phyloP scores from a whole-genome alignment of 2,113 vertebrate species.

The Rhagologus leucostigma region DNA sequence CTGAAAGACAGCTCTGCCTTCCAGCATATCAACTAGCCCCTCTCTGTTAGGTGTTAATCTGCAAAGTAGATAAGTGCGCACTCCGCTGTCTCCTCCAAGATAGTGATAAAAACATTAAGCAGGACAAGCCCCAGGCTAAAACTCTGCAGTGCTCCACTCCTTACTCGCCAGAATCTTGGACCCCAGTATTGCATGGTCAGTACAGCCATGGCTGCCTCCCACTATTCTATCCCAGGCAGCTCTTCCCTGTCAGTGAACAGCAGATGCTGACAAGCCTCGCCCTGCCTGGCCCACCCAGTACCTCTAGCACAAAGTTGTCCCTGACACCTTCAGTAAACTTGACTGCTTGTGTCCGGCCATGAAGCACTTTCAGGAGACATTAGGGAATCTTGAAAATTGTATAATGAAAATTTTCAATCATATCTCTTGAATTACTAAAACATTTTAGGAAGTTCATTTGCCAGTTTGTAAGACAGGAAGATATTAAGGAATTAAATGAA shows the following conservation, averaged over 20 bases:
- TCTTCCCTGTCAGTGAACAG: neutral
- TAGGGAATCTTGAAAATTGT: neutral
- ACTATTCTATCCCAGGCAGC: accelerated
- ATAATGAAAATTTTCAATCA: neutral
- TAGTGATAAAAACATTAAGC: neutral
- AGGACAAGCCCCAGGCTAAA: neutral
- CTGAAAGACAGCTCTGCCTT: neutral
- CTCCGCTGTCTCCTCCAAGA: neutral
- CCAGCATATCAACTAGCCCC: too few species aligned
- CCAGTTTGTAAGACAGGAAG: neutral
- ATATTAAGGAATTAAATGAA: neutral
- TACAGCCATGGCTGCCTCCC: neutral
- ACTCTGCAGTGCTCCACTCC: neutral
- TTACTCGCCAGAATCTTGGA: neutral
- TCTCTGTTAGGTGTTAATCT: neutral
- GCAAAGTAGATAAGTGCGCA: accelerated
- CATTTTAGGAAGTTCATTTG: neutral
- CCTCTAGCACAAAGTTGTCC: neutral
- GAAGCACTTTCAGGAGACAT: neutral
- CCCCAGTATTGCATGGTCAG: neutral
- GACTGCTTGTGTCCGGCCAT: neutral
- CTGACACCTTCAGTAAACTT: neutral
- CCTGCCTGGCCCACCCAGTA: neutral
- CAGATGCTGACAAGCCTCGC: accelerated
- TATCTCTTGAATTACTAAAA: neutral